Conservation (phyloP, 2,113 vertebrate genomes). For the Cnemophilus loriae region DNA sequence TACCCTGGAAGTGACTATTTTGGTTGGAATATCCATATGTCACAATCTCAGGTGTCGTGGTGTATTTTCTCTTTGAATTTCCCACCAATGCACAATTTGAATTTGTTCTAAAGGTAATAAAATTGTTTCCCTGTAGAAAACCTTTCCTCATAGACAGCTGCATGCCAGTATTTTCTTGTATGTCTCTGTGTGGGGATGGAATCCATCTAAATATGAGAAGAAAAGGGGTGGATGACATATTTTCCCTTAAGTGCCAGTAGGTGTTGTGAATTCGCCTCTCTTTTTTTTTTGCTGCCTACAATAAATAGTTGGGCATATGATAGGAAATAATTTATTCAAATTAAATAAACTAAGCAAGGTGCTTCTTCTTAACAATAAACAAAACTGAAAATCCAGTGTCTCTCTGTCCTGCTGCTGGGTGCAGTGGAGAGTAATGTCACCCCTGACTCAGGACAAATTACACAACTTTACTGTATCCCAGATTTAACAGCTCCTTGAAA, state of each 20-base stretch:
- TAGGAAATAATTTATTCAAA: neutral
- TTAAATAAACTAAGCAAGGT: neutral
- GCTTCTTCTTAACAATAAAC: neutral
- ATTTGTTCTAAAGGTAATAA: neutral
- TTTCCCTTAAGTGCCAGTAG: neutral
- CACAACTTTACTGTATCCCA: neutral
- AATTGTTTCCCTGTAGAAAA: neutral
- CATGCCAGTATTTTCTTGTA: neutral
- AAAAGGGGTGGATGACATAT: neutral
- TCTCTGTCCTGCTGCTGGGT: neutral
- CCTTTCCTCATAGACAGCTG: neutral
- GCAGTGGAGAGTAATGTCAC: neutral
- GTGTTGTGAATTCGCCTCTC: neutral
- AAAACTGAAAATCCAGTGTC: neutral
- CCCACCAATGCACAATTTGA: neutral
- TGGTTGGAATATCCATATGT: neutral
- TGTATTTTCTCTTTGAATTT: neutral
- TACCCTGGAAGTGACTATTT: neutral
- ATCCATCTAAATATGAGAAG: neutral
- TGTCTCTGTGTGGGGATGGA: neutral
- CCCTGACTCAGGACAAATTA: neutral
- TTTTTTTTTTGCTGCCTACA: neutral
- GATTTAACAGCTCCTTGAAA: conserved; percentile 24
- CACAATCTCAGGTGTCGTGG: neutral
- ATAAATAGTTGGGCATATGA: neutral